Evolutionary conservation across 2,888 invertebrate species (phyloP).

Genomic region (Eupithecia abbreviata): DNA sequence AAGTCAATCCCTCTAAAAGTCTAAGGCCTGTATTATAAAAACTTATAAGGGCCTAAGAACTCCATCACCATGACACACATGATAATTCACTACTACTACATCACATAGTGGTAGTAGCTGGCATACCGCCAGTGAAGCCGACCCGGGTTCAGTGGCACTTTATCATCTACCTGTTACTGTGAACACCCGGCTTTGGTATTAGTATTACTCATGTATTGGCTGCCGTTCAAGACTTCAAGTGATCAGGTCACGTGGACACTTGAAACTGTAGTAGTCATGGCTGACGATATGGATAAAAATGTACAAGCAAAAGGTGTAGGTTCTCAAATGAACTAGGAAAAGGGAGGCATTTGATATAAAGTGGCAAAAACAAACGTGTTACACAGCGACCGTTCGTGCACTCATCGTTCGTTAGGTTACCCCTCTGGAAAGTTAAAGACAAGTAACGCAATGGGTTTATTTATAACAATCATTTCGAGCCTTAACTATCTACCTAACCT

Average conservation of each 20-base stretch:
- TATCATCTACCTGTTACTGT: constrained; percentile 52
- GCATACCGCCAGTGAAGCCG: constrained; percentile 59
- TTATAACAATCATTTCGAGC: too few species aligned
- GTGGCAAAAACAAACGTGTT: neutral
- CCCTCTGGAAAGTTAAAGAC: too few species aligned
- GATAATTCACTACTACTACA: neutral
- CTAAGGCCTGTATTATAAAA: too few species aligned
- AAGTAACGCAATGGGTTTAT: too few species aligned
- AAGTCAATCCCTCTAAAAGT: too few species aligned
- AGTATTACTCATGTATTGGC: constrained; percentile 38
- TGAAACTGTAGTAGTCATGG: neutral
- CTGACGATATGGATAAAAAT: neutral
- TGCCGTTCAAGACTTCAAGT: constrained; percentile 35
- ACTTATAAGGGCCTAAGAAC: neutral
- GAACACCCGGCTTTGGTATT: constrained; percentile 23
- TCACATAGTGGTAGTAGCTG: constrained; percentile 47
- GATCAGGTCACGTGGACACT: constrained; percentile 15
- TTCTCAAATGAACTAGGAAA: neutral
- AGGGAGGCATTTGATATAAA: neutral
- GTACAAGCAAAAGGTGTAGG: neutral
- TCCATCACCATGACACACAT: neutral
- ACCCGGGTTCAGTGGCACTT: constrained; percentile 61
- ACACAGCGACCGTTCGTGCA: too few species aligned
- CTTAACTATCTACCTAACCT: neutral
- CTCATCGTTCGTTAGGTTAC: too few species aligned